Conservation (phyloP, 2,888 invertebrate species). For the Muscina levida region DNA sequence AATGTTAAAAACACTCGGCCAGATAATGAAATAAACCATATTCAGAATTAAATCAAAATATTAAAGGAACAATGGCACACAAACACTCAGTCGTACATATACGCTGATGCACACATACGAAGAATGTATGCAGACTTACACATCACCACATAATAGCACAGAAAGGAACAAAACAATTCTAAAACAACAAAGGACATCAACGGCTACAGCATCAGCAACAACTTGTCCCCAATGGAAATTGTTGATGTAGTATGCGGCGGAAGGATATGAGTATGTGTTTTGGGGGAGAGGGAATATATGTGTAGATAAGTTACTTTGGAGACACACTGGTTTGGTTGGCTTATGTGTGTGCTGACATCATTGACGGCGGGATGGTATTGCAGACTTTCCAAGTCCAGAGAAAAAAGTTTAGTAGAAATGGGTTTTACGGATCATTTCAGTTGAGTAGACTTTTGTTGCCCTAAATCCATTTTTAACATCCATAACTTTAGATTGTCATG, state of each 20-base stretch:
- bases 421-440: background rate
- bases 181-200: constrained; percentile 63
- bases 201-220: constrained; percentile 40
- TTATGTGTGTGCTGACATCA: background rate
- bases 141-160: background rate
- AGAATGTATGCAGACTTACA: background rate
- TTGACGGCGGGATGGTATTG: background rate
- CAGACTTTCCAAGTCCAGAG: no score
- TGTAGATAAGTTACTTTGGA: constrained; percentile 22
- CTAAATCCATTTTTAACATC: no score
- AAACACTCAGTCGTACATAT: constrained; percentile 10
- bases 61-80: constrained; percentile 9
- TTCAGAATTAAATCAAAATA: constrained; percentile 35
- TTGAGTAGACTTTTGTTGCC: no score
- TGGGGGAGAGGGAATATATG: no score
- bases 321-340: background rate
- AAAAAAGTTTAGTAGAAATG: no score
- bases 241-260: constrained; percentile 24
- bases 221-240: constrained; percentile 21
- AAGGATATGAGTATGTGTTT: constrained; percentile 1
- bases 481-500: no score
- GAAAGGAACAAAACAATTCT: constrained; percentile 26
- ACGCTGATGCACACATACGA: background rate
- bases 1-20: constrained; percentile 74
- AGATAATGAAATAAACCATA: constrained; percentile 30